phyloP scores from a whole-genome alignment of 2,113 vertebrate species.

The Odontesthes bonariensis region DNA sequence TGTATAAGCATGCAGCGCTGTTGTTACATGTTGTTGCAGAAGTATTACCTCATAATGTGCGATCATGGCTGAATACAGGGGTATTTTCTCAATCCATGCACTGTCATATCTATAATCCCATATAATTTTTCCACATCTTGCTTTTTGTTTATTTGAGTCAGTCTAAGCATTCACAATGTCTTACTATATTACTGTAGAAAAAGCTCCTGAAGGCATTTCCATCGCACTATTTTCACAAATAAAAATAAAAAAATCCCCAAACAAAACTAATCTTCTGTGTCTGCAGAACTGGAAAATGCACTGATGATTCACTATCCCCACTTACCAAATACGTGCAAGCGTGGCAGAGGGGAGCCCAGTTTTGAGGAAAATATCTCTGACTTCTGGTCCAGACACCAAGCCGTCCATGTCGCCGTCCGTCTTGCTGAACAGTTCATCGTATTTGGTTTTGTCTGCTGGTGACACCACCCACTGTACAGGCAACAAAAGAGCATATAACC shows the following conservation, averaged over 20 bases:
- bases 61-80: not conserved
- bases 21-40: not conserved
- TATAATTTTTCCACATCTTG: not conserved
- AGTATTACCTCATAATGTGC: not conserved
- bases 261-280: not conserved
- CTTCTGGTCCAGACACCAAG: slow-evolving; percentile 96
- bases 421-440: slow-evolving; percentile 94
- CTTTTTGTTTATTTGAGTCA: too few species aligned
- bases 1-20: not conserved
- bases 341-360: slow-evolving; percentile 92
- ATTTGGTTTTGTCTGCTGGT: slow-evolving; percentile 92
- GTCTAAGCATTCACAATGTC: too few species aligned
- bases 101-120: not conserved
- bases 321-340: slow-evolving; percentile 96
- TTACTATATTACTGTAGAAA: too few species aligned
- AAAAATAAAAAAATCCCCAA: not conserved
- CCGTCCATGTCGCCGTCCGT: slow-evolving; percentile 96
- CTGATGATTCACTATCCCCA: rapidly evolving
- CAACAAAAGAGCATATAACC: not conserved
- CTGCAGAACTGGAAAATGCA: not conserved
- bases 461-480: slow-evolving; percentile 92
- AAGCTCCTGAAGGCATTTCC: not conserved
- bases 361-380: slow-evolving; percentile 95
- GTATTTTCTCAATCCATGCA: too few species aligned
- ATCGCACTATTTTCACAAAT: not conserved